Conservation (phyloP, 2,888 invertebrate species). For the Andrena trimmerana region DNA sequence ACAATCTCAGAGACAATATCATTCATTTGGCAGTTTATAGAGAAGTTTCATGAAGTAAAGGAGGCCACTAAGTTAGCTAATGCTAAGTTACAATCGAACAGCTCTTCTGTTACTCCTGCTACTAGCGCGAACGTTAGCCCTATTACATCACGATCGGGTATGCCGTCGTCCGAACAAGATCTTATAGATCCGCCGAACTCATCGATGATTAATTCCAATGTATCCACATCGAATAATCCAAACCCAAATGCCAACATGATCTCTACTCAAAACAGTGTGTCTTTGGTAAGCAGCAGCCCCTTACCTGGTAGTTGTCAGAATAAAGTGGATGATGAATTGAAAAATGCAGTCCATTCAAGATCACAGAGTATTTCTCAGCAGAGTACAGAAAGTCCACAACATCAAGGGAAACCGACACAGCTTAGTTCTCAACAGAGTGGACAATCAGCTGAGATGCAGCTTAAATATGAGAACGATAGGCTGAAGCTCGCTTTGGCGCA, state of each 20-base stretch:
- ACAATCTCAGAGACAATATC: slow-evolving; percentile 54
- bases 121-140: slow-evolving; percentile 96
- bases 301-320: slow-evolving; percentile 81
- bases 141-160: slow-evolving; percentile 89
- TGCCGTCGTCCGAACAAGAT: slow-evolving; percentile 85
- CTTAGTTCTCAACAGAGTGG: slow-evolving; percentile 78
- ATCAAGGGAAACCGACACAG: slow-evolving; percentile 85
- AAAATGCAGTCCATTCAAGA: slow-evolving; percentile 83
- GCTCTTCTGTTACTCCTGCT: slow-evolving; percentile 92
- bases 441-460: slow-evolving; percentile 91
- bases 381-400: slow-evolving; percentile 88
- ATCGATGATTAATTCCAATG: slow-evolving; percentile 85
- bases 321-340: slow-evolving; percentile 83
- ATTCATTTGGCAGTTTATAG: slow-evolving; percentile 91
- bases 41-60: slow-evolving; percentile 99
- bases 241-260: slow-evolving; percentile 84
- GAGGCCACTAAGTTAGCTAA: slow-evolving; percentile 94
- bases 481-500: slow-evolving; percentile 97
- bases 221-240: slow-evolving; percentile 83
- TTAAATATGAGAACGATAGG: slow-evolving; percentile 98
- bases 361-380: slow-evolving; percentile 83
- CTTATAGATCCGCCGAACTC: slow-evolving; percentile 87
- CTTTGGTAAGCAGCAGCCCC: slow-evolving; percentile 84
- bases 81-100: slow-evolving; percentile 87
- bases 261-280: slow-evolving; percentile 83